Evolutionary conservation across 2,113 vertebrate genomes (phyloP).

Genomic region (Rhizomys pruinosus): DNA sequence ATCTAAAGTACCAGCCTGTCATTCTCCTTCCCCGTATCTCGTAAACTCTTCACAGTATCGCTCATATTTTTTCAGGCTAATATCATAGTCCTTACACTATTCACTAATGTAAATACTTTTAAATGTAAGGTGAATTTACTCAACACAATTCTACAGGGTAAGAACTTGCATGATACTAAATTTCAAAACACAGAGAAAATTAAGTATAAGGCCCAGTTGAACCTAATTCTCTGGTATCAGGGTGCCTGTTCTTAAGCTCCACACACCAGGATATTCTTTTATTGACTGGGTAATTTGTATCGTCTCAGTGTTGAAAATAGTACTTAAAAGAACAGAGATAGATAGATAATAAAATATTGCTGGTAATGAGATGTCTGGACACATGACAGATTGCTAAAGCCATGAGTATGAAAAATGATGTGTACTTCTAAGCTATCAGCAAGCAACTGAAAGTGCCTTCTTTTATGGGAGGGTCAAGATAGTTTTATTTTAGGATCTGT

Average conservation of each 20-base stretch:
- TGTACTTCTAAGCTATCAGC: conserved; percentile 68
- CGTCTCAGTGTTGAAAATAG: conserved; percentile 53
- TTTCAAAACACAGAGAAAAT: conserved; percentile 12
- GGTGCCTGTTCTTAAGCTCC: neutral
- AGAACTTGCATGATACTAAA: neutral
- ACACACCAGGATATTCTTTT: neutral
- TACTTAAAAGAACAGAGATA: conserved; percentile 23
- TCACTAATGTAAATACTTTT: neutral
- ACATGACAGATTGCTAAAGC: conserved; percentile 61
- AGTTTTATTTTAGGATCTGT: conserved; percentile 79
- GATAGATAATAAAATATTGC: conserved; percentile 28
- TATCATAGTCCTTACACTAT: neutral
- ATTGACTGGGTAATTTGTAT: conserved; percentile 14
- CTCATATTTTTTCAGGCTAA: neutral
- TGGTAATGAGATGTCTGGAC: conserved; percentile 66
- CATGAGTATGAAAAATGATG: conserved; percentile 43
- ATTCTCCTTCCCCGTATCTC: neutral
- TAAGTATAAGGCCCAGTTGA: neutral
- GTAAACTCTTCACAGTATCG: neutral
- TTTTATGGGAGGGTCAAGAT: conserved; percentile 71
- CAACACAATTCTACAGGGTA: neutral
- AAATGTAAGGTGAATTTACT: neutral
- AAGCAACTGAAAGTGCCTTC: conserved; percentile 76
- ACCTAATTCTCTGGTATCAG: neutral
- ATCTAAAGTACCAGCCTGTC: neutral